phyloP scores from a whole-genome alignment of 2,888 invertebrate genomes.

The Zygogramma bicolorata region DNA sequence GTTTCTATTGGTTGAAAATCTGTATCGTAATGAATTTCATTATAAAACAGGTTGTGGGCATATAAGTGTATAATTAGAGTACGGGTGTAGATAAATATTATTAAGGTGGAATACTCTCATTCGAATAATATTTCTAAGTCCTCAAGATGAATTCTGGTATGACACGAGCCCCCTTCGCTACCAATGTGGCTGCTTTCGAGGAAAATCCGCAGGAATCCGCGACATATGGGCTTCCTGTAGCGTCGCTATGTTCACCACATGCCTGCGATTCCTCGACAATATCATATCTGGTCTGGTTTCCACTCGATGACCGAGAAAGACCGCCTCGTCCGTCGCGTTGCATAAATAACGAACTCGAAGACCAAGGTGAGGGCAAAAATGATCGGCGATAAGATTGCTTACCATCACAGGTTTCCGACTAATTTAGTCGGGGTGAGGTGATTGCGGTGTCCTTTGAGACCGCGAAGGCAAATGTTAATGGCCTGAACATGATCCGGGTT shows the following conservation, averaged over 20 bases:
- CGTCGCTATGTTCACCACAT: neutral
- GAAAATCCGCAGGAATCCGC: neutral
- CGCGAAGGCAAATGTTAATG: neutral
- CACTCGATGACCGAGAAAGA: neutral
- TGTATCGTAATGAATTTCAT: too few species aligned
- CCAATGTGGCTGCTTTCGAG: neutral
- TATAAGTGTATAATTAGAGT: too few species aligned
- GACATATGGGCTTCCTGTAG: constrained; percentile 1
- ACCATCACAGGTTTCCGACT: neutral
- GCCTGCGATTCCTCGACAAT: neutral
- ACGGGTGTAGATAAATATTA: too few species aligned
- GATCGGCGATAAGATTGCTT: neutral
- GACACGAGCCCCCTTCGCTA: neutral
- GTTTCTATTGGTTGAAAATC: too few species aligned
- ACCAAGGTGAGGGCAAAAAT: constrained; percentile 1
- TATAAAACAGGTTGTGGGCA: too few species aligned
- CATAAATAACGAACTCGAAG: neutral
- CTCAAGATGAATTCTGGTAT: too few species aligned
- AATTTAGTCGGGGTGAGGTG: neutral
- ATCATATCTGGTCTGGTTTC: neutral
- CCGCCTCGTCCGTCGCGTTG: neutral
- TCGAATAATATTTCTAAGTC: too few species aligned
- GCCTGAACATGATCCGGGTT: neutral
- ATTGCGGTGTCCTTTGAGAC: neutral
- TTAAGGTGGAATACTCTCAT: too few species aligned